Conservation (phyloP, 1,140 invertebrate genomes). For the Penaeus vannamei region DNA sequence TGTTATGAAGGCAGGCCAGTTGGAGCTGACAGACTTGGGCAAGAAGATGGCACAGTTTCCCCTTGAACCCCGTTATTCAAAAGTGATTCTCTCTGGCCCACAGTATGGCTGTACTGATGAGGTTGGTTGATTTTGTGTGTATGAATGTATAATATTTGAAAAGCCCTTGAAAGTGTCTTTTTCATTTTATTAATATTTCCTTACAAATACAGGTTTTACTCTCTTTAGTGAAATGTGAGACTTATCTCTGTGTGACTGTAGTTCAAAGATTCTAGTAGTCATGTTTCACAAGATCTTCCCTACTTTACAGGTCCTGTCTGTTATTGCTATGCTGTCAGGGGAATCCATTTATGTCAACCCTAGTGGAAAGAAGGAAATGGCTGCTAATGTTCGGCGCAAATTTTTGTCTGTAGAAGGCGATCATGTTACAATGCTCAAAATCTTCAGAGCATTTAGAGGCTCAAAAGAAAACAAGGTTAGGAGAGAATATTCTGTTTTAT, state of each 20-base stretch:
- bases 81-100: slow-evolving; percentile 84
- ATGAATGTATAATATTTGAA: background rate
- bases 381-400: slow-evolving; percentile 82
- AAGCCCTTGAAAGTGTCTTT: too few species aligned
- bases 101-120: slow-evolving; percentile 81
- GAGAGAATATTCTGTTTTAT: background rate
- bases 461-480: slow-evolving; percentile 81
- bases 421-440: slow-evolving; percentile 92
- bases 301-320: slow-evolving; percentile 79
- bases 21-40: slow-evolving; percentile 84
- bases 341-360: slow-evolving; percentile 78
- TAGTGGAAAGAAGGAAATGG: slow-evolving; percentile 74
- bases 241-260: too few species aligned
- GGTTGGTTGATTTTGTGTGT: slow-evolving; percentile 31
- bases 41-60: slow-evolving; percentile 92
- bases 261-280: background rate
- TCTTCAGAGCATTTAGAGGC: slow-evolving; percentile 85
- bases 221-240: too few species aligned
- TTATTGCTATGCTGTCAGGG: slow-evolving; percentile 80
- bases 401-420: slow-evolving; percentile 92
- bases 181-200: too few species aligned
- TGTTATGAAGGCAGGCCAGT: slow-evolving; percentile 73
- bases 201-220: too few species aligned
- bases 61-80: slow-evolving; percentile 91
- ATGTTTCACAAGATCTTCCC: background rate